phyloP scores from a whole-genome alignment of 2,113 vertebrate species.

The Octodon degus region DNA sequence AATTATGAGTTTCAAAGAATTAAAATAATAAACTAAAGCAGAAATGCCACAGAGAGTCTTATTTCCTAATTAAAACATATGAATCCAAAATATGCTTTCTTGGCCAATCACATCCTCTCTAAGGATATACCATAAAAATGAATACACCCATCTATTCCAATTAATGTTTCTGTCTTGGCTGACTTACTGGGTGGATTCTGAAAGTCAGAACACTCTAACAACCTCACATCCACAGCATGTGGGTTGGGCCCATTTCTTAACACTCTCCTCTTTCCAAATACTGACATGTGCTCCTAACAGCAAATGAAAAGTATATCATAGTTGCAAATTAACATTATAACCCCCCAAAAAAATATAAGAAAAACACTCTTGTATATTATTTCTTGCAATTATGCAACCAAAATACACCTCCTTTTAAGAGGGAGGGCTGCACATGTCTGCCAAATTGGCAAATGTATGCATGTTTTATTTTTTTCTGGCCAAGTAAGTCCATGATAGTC shows the following conservation, averaged over 20 bases:
- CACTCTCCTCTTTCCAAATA: conserved; percentile 49
- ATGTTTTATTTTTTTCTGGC: not conserved
- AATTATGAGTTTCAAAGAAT: conserved; percentile 58
- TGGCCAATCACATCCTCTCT: conserved; percentile 65
- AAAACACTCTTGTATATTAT: not conserved
- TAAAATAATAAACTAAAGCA: conserved; percentile 56
- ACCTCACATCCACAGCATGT: conserved; percentile 22
- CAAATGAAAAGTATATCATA: conserved; percentile 19
- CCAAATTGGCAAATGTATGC: not conserved
- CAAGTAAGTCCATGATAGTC: not conserved
- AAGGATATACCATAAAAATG: conserved; percentile 61
- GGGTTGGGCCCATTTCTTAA: not conserved
- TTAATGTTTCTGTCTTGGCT: conserved; percentile 67
- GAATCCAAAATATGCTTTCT: conserved; percentile 61
- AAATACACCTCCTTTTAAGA: not conserved
- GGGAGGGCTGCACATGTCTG: not conserved
- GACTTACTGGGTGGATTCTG: conserved; percentile 18
- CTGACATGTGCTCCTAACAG: not conserved
- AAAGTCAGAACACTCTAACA: conserved; percentile 55
- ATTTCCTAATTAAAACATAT: conserved; percentile 70
- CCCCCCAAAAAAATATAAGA: not conserved
- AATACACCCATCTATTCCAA: conserved; percentile 56
- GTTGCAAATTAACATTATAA: not conserved
- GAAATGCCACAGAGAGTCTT: conserved; percentile 46
- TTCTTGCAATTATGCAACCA: not conserved